Conservation (phyloP, 2,113 vertebrate genomes). For the Axis porcinus region DNA sequence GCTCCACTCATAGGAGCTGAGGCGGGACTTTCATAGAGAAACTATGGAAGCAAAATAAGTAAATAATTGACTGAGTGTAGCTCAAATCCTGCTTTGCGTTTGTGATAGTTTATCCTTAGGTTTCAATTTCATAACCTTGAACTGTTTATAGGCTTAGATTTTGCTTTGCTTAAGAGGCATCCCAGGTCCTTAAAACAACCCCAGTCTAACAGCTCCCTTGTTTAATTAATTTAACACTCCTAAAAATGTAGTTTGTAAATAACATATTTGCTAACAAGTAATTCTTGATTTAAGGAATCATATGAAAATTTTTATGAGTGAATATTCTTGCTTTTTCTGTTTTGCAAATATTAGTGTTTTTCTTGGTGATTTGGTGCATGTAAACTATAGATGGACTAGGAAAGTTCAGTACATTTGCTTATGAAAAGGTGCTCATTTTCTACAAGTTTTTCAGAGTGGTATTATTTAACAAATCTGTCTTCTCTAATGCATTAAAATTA, state of each 20-base stretch:
- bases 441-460: not conserved
- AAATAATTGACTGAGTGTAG: not conserved
- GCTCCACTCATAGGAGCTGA: not conserved
- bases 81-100: not conserved
- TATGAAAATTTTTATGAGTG: not conserved
- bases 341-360: not conserved
- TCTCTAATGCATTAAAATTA: conserved; percentile 1
- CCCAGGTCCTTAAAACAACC: not conserved
- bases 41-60: not conserved
- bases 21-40: not conserved
- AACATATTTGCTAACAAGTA: not conserved
- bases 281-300: not conserved
- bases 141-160: not conserved
- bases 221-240: not conserved
- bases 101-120: not conserved
- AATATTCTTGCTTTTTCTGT: not conserved
- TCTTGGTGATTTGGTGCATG: not conserved
- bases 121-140: not conserved
- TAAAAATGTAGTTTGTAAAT: not conserved
- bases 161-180: not conserved
- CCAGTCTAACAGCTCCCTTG: not conserved
- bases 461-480: conserved; percentile 19
- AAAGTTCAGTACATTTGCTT: not conserved
- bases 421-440: not conserved
- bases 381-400: not conserved